Conservation (phyloP, 2,113 vertebrate species). For the Malaclemys terrapin region DNA sequence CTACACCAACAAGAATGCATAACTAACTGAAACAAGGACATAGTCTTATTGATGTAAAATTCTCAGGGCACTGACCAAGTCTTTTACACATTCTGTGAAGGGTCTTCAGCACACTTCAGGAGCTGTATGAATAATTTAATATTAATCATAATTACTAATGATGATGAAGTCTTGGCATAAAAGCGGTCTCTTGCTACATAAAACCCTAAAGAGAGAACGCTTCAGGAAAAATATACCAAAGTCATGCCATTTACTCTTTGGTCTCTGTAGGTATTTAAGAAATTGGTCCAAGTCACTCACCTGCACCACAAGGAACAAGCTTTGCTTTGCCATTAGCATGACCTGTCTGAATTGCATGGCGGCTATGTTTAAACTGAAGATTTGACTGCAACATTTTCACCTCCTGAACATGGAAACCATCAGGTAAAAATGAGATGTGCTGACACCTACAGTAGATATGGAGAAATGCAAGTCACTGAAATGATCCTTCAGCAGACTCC, state of each 20-base stretch:
- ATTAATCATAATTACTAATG: slow-evolving; percentile 2
- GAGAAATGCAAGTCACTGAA: slow-evolving; percentile 19
- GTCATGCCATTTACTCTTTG: not conserved
- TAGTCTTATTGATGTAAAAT: not conserved
- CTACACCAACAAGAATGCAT: not conserved
- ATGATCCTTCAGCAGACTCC: not conserved
- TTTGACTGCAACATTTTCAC: slow-evolving; percentile 85
- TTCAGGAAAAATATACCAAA: not conserved
- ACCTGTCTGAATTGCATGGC: slow-evolving; percentile 71
- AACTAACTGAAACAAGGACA: not conserved
- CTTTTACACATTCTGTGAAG: not conserved
- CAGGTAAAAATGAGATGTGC: slow-evolving; percentile 80
- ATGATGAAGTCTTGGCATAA: not conserved
- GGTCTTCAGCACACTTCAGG: not conserved
- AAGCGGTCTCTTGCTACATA: not conserved
- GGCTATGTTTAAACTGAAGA: slow-evolving; percentile 89
- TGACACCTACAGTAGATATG: slow-evolving; percentile 80
- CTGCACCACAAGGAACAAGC: slow-evolving; percentile 91
- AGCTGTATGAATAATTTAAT: not conserved
- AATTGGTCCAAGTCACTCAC: slow-evolving; percentile 72
- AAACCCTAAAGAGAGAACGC: not conserved
- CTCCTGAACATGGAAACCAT: slow-evolving; percentile 80
- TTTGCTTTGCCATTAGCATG: slow-evolving; percentile 73
- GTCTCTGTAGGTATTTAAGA: not conserved
- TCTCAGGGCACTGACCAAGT: not conserved